phyloP scores from a whole-genome alignment of 64 coral and sea anemone genomes.

The Pocillopora verrucosa region DNA sequence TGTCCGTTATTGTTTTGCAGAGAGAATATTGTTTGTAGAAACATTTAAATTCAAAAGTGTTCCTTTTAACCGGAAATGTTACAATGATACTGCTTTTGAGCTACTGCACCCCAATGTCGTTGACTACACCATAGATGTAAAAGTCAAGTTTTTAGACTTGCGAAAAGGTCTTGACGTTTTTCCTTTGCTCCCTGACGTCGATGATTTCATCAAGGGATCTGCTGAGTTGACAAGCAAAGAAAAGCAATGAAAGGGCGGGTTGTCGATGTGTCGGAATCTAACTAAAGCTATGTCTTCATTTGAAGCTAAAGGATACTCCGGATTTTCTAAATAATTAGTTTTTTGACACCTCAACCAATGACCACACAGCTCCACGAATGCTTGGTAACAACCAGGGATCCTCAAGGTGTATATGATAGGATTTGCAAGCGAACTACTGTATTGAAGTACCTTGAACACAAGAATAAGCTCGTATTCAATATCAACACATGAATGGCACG shows the following conservation, averaged over 20 bases:
- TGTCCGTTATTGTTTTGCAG: no score
- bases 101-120: background rate
- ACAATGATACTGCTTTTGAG: no score
- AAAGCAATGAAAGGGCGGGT: background rate
- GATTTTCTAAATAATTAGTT: background rate
- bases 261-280: background rate
- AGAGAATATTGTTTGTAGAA: no score
- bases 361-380: constrained; percentile 42
- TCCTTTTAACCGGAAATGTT: no score
- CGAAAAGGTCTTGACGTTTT: constrained; percentile 3
- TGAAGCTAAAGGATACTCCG: background rate
- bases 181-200: background rate
- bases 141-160: constrained; percentile 14
- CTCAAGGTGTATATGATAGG: constrained; percentile 60
- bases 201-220: background rate
- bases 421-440: constrained; percentile 70
- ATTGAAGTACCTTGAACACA: constrained; percentile 70
- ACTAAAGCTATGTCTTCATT: background rate
- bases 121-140: background rate
- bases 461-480: constrained; percentile 52
- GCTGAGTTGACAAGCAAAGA: background rate
- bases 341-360: background rate
- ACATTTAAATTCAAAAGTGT: no score
- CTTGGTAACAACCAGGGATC: constrained; percentile 60
- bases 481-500: constrained; percentile 47